phyloP scores from a whole-genome alignment of 23 tunicate species.

The Styela clava region DNA sequence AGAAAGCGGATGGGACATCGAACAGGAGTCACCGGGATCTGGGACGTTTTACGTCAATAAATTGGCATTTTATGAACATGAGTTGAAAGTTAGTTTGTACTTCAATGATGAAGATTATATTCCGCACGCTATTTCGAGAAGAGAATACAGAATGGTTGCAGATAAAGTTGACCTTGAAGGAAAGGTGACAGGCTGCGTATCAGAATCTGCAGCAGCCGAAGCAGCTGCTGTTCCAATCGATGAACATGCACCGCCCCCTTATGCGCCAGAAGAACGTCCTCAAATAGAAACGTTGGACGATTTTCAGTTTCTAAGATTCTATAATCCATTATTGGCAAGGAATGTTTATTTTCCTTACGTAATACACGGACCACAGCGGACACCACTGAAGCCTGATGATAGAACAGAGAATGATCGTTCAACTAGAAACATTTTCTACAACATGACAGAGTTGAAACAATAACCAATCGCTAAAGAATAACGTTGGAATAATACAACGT shows the following conservation, averaged over 20 bases:
- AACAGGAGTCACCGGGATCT: neutral
- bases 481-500: no score
- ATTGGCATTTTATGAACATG: neutral
- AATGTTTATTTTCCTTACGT: neutral
- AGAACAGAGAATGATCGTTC: neutral
- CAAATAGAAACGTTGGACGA: neutral
- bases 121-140: neutral
- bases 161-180: neutral
- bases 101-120: slow-evolving; percentile 1
- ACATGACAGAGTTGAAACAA: neutral
- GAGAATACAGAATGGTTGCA: neutral
- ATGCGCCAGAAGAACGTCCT: neutral
- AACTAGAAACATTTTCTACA: neutral
- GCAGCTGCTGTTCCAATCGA: neutral
- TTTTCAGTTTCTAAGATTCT: neutral
- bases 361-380: neutral
- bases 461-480: no score
- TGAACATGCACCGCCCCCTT: neutral
- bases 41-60: neutral
- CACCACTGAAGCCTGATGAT: neutral
- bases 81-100: neutral
- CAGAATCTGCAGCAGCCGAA: neutral
- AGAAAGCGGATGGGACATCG: neutral
- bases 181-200: no score
- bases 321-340: neutral